Evolutionary conservation across 2,113 vertebrate genomes (phyloP).

Genomic region (Henicopernis longicauda): DNA sequence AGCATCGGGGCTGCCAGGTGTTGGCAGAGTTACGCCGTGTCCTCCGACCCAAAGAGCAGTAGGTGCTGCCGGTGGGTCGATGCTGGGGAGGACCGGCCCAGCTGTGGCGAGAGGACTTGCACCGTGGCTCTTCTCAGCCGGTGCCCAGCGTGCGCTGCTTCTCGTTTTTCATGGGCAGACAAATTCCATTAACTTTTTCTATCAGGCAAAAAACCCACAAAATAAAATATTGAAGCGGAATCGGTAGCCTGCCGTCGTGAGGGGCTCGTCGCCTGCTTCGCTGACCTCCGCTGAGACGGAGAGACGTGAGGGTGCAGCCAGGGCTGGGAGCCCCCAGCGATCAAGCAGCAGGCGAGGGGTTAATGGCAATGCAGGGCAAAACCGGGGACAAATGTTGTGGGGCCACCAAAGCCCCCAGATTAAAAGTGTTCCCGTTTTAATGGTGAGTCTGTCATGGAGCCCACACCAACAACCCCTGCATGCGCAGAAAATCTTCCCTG

Average conservation of each 20-base stretch:
- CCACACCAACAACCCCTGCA: not conserved
- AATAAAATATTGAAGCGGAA: not conserved
- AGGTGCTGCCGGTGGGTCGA: not conserved
- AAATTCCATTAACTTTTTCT: not conserved
- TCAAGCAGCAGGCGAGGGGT: not conserved
- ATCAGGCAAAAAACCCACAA: not conserved
- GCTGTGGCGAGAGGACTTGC: not conserved
- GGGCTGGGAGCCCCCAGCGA: not conserved
- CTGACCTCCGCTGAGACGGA: not conserved
- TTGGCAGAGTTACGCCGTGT: not conserved
- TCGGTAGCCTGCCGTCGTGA: fast-evolving
- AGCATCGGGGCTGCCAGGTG: not conserved
- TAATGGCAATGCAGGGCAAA: not conserved
- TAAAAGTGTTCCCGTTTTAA: not conserved
- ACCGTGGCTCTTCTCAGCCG: not conserved
- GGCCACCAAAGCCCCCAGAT: not conserved
- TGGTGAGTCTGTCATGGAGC: not conserved
- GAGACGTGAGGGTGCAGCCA: not conserved
- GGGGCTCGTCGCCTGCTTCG: not conserved
- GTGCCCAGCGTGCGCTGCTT: not conserved
- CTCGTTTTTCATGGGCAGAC: not conserved
- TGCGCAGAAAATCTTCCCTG: not conserved
- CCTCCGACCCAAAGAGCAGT: not conserved
- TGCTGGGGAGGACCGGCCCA: fast-evolving
- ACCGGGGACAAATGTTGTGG: not conserved